Conservation (phyloP, 2,113 vertebrate species). For the Vireo altiloquus region DNA sequence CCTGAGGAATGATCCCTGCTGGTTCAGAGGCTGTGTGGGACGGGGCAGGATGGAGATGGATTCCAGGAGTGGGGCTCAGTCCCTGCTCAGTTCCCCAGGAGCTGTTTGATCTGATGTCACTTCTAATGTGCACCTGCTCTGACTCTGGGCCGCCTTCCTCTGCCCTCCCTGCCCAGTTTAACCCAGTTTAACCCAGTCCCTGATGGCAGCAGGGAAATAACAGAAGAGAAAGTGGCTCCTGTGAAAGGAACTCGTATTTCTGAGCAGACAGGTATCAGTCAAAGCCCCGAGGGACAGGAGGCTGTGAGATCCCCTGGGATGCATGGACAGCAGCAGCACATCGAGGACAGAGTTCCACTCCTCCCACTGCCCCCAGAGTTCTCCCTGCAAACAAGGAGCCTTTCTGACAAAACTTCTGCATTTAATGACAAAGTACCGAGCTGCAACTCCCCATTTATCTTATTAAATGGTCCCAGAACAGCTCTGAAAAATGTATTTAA, state of each 20-base stretch:
- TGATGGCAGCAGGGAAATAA: not conserved
- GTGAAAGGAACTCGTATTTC: not conserved
- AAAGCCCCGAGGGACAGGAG: not conserved
- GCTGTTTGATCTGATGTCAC: not conserved
- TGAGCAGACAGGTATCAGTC: not conserved
- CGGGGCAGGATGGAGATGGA: not conserved
- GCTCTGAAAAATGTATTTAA: slow-evolving; percentile 42
- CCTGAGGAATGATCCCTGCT: rapidly evolving
- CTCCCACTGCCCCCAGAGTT: not conserved
- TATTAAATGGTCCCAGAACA: slow-evolving; percentile 40
- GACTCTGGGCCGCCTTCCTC: not conserved
- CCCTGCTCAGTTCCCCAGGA: not conserved
- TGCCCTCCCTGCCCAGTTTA: not conserved
- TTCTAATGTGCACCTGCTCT: not conserved
- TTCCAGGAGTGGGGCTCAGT: not conserved
- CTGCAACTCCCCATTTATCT: not conserved
- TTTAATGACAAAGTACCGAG: not conserved
- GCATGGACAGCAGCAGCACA: not conserved
- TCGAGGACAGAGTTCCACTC: not conserved
- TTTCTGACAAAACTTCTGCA: not conserved
- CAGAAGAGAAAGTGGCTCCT: not conserved
- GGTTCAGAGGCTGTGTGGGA: rapidly evolving
- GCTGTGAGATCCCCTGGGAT: not conserved
- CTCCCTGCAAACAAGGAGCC: not conserved
- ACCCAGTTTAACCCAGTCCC: not conserved